These are phyloP conservation scores for Melitaea athalia DNA, from an alignment of 2,888 invertebrate species.

Conservation along the genomic window DNA sequence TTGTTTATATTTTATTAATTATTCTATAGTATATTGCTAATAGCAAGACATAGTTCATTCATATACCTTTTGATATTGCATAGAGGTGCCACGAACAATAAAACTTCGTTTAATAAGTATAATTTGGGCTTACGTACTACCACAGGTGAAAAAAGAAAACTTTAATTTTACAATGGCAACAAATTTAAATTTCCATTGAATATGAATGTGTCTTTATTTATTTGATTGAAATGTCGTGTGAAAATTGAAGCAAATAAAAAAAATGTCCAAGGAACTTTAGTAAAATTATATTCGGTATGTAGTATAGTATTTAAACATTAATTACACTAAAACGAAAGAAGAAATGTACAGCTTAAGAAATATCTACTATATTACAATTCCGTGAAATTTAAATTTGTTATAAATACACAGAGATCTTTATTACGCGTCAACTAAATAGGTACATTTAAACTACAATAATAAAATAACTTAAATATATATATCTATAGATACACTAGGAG, in stretches of 20 bases:
- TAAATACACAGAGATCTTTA: neutral
- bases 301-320: too few species aligned
- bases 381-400: neutral
- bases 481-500: slow-evolving; percentile 4
- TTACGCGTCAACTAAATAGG: slow-evolving; percentile 4
- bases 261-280: too few species aligned
- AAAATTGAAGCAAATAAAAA: too few species aligned
- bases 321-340: neutral
- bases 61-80: slow-evolving; percentile 17
- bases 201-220: too few species aligned
- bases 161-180: neutral
- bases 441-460: slow-evolving; percentile 4
- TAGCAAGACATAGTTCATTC: slow-evolving; percentile 12
- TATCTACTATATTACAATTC: slow-evolving; percentile 8
- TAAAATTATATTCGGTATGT: too few species aligned
- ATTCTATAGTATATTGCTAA: slow-evolving; percentile 25
- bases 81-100: slow-evolving; percentile 19
- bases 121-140: slow-evolving; percentile 12
- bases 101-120: slow-evolving; percentile 11
- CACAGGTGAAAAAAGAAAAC: neutral
- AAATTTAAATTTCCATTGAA: neutral
- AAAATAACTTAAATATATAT: slow-evolving; percentile 4
- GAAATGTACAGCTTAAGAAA: slow-evolving; percentile 8
- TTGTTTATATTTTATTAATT: slow-evolving; percentile 25
- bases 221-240: too few species aligned